Evolutionary conservation across 2,797 vertebrate genomes (phyloP), one percentile per base, ranked within the genome.

Genomic region (Muscicapa comitata): DNA sequence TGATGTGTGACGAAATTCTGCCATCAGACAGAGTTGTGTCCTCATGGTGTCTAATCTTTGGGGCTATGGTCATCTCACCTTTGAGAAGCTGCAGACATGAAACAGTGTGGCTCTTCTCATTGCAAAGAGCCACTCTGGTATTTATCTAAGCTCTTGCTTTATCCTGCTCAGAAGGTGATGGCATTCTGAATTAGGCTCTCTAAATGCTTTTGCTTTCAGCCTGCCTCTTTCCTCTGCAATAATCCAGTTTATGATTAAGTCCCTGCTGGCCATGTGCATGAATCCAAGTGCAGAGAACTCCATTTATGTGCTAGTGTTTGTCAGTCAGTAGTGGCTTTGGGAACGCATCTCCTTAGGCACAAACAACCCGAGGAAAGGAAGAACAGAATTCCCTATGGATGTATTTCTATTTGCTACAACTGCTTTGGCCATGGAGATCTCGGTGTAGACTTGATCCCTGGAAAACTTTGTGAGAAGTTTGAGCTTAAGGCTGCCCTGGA

Each of bases 371-470:
- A 66, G 70, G 50, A 48, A 61, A 54, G 31, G 43, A 45, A 68
- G 50, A 40, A 17, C 20, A 24, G 43, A 18, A 42, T 21, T 66
- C 23, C 14, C 7, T 25, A 5, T 17, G 58, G 9, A 10, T 47
- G 1, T 0, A 0, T 35, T 33, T 43, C 38, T 67, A 2, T 45
- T 70, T 43, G 48, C 31, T 38, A 12, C 0, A 0, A 18, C 7
- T 53, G 72, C 29, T 45, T 76, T 67, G 48, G 3, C 6, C 38
- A 17, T 20, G 58, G 28, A 81, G 26, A 45, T 62, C 15, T 37
- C 29, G 13, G 23, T 50, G 40, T 6, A 26, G 29, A 5, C 7
- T 48, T 55, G 16, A 31, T 40, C 16, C 37, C 33, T 6, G 26
- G 7, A 70, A 43, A 33, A 18, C 3, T 77, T 43, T 4, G 7